These are phyloP conservation scores for Sturmia bella DNA, from an alignment of 2,888 invertebrate genomes.

Conservation along the genomic window DNA sequence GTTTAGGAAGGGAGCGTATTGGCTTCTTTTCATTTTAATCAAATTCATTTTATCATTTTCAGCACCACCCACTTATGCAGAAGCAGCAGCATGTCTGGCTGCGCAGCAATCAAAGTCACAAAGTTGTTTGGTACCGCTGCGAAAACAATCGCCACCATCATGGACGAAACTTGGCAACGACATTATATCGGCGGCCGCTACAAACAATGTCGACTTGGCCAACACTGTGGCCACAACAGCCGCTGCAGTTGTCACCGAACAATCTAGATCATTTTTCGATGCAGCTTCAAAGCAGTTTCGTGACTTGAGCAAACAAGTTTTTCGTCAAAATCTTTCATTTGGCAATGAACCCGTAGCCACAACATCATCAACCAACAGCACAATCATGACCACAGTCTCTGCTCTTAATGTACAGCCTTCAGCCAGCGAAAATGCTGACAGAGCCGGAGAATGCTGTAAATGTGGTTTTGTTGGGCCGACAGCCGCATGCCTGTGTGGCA, in stretches of 20 bases:
- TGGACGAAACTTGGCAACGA: conserved; percentile 74
- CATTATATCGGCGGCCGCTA: conserved; percentile 70
- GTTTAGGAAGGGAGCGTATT: neutral
- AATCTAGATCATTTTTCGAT: conserved; percentile 77
- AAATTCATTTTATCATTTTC: conserved; percentile 29
- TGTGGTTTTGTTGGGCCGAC: conserved; percentile 37
- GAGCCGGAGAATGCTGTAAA: conserved; percentile 11
- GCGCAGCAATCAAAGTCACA: conserved; percentile 67
- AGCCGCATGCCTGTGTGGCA: conserved; percentile 41
- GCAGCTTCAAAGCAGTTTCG: conserved; percentile 79
- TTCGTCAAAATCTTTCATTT: conserved; percentile 80
- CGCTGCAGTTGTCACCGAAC: conserved; percentile 71
- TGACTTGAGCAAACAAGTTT: conserved; percentile 80
- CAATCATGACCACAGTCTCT: conserved; percentile 47
- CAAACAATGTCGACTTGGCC: conserved; percentile 63
- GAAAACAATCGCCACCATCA: conserved; percentile 73
- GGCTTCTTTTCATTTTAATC: conserved; percentile 14
- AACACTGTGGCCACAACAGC: conserved; percentile 71
- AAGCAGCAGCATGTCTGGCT: conserved; percentile 41
- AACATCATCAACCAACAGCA: conserved; percentile 57
- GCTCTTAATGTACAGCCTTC: conserved; percentile 26
- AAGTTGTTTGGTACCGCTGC: conserved; percentile 65
- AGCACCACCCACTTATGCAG: conserved; percentile 61
- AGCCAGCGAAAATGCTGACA: conserved; percentile 24
- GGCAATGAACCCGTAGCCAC: conserved; percentile 72